Conservation (phyloP, 1,140 invertebrate genomes). For the Drosophila mayri region DNA sequence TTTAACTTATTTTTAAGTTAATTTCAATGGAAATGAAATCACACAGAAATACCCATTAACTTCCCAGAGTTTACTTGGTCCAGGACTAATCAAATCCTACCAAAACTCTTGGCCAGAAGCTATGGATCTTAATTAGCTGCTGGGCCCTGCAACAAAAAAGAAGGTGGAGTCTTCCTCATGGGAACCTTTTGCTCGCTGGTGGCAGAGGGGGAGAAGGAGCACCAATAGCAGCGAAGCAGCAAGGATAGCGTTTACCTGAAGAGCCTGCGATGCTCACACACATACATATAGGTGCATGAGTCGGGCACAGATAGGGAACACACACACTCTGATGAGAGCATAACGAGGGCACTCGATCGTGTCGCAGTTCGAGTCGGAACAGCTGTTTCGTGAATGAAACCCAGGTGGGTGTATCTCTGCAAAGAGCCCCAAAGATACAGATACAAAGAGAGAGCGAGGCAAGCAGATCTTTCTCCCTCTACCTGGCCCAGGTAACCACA, state of each 20-base stretch:
- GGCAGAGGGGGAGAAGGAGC: constrained; percentile 13
- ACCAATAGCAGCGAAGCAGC: constrained; percentile 57
- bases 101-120: background rate
- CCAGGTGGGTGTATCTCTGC: constrained; percentile 66
- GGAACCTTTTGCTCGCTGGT: background rate
- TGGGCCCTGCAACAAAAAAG: background rate
- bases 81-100: background rate
- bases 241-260: constrained; percentile 60
- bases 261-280: constrained; percentile 22
- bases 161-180: constrained; percentile 67
- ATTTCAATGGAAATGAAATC: background rate
- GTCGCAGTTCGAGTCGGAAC: constrained; percentile 75
- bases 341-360: constrained; percentile 81
- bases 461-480: constrained; percentile 13
- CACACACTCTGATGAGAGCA: constrained; percentile 48
- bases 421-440: constrained; percentile 1
- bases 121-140: background rate
- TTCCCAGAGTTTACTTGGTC: background rate
- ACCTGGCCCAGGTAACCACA: constrained; percentile 40
- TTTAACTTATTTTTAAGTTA: background rate
- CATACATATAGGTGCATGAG: background rate
- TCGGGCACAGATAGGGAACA: constrained; percentile 7
- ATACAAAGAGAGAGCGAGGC: background rate
- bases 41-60: background rate
- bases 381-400: constrained; percentile 80